phyloP scores from a whole-genome alignment of 2,797 vertebrate species.

The Halcyon leucocephala region DNA sequence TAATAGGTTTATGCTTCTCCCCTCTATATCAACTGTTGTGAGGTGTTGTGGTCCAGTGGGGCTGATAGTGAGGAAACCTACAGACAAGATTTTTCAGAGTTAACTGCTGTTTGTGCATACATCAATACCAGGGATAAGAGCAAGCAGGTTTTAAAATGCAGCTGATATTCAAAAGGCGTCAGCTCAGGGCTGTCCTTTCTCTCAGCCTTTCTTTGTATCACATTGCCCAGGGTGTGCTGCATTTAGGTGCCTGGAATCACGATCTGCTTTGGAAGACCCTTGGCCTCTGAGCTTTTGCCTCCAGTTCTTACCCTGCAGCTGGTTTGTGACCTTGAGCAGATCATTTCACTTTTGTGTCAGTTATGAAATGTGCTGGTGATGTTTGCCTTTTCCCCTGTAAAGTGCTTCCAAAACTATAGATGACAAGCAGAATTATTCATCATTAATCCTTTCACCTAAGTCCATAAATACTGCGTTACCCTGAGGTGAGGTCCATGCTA shows the following conservation, averaged over 20 bases:
- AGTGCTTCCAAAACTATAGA: not conserved
- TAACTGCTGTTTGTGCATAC: not conserved
- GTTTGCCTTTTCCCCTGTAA: not conserved
- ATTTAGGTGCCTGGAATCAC: not conserved
- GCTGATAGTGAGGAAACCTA: not conserved
- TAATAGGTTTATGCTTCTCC: not conserved
- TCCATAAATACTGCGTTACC: not conserved
- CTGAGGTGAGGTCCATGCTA: not conserved
- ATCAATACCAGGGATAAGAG: not conserved
- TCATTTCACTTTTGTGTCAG: not conserved
- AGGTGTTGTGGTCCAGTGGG: not conserved
- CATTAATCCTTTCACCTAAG: not conserved
- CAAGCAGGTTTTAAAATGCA: not conserved
- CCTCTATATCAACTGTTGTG: not conserved
- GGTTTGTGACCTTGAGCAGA: not conserved
- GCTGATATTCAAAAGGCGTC: not conserved
- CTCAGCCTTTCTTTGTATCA: not conserved
- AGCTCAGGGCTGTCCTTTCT: not conserved
- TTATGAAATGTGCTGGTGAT: not conserved
- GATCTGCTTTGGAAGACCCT: not conserved
- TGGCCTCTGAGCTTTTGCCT: not conserved
- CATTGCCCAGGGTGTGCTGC: fast-evolving
- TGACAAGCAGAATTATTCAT: not conserved
- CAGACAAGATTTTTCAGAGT: not conserved
- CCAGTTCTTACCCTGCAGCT: not conserved